Percentiles rank a stretch among this genome's conserved stretches.
Evolutionary conservation across 2,113 vertebrate species (phyloP).

Genomic region (Dromiciops gliroides): DNA sequence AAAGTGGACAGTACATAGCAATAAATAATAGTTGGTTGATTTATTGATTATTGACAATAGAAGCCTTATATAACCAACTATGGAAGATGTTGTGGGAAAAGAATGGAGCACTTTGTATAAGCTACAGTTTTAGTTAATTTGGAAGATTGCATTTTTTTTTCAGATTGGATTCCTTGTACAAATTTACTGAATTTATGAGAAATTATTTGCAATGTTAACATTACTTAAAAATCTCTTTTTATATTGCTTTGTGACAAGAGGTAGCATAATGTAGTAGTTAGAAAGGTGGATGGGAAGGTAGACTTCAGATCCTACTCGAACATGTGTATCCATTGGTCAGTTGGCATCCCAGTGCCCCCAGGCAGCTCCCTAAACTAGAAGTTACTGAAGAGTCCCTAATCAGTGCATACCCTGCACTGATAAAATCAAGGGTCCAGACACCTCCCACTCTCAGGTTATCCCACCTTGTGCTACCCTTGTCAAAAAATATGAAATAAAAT

Average conservation of each 20-base stretch:
- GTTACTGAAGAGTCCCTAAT: not conserved
- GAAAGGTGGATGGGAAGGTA: not conserved
- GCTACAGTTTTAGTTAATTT: not conserved
- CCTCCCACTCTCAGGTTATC: not conserved
- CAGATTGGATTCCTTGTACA: not conserved
- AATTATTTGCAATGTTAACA: not conserved
- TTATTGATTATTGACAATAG: not conserved
- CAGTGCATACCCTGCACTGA: not conserved
- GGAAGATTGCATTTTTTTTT: not conserved
- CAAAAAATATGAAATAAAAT: slow-evolving; percentile 7
- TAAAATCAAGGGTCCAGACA: not conserved
- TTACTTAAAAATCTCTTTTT: slow-evolving; percentile 47
- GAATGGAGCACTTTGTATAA: not conserved
- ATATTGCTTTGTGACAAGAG: slow-evolving; percentile 21
- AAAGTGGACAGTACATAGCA: not conserved
- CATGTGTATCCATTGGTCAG: not conserved
- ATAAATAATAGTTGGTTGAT: not conserved
- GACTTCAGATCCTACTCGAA: not conserved
- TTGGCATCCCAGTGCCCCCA: not conserved
- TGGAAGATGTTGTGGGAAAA: not conserved
- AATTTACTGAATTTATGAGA: no score
- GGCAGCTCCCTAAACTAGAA: not conserved
- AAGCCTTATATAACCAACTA: not conserved
- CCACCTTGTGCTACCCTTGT: not conserved
- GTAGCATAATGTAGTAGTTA: not conserved